Evolutionary conservation across 2,113 vertebrate genomes (phyloP).

Genomic region (Sporophila hypoxantha): DNA sequence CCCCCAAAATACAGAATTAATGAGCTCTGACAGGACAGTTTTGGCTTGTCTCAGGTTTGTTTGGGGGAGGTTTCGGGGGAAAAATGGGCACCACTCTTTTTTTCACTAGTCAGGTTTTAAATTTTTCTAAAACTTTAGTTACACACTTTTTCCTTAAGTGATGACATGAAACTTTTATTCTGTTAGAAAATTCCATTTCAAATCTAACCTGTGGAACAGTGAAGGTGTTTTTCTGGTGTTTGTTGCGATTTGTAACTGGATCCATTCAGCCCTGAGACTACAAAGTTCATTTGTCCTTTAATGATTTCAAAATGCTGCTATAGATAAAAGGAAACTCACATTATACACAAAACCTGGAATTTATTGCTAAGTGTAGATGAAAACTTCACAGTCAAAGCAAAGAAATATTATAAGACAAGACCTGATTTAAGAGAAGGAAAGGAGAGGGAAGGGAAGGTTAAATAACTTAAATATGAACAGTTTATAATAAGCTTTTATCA

Average conservation of each 20-base stretch:
- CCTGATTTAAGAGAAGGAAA: not conserved
- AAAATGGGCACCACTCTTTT: not conserved
- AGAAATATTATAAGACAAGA: not conserved
- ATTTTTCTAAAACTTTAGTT: not conserved
- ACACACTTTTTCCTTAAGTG: not conserved
- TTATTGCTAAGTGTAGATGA: not conserved
- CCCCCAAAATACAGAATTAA: not conserved
- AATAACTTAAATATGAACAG: not conserved
- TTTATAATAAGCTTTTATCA: not conserved
- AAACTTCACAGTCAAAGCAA: not conserved
- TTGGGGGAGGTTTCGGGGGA: not conserved
- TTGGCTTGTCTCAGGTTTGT: not conserved
- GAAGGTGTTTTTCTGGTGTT: not conserved
- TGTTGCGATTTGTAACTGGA: not conserved
- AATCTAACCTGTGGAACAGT: not conserved
- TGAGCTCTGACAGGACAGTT: not conserved
- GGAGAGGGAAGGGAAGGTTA: not conserved
- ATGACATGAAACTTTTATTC: not conserved
- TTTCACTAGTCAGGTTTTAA: not conserved
- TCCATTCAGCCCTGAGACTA: not conserved
- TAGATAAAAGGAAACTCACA: not conserved
- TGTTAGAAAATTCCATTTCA: not conserved
- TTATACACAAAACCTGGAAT: not conserved
- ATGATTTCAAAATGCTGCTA: not conserved
- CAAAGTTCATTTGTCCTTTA: not conserved